Base-by-base conservation (phyloP, 2,888 invertebrate genomes). In the Gymnocheta viridis region DNA sequence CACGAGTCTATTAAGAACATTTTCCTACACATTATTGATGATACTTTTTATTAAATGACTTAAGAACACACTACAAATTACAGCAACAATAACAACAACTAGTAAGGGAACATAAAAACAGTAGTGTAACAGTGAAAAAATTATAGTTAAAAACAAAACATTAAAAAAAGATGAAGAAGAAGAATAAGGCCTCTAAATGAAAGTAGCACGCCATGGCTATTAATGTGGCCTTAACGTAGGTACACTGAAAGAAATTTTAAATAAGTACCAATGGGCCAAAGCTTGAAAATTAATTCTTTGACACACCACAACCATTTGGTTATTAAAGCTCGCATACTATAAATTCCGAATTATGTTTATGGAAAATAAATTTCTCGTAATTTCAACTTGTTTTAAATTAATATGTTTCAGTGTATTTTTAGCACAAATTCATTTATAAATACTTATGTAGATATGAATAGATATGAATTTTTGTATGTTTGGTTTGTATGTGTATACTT, bases 21-120 rank as follows among this genome's bases (percentile, higher is more conserved):
- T 56, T 73, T 78, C 79, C 24, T 32, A 62, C 58, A 82, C 66
- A 79, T 81, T 85, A 86, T 85, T 86, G 82, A 85, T 85, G 82
- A 82, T 85, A 77, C 85, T 82, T 82, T 82, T 69, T 72, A 64
- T 64, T 44, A 82, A 82, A 72, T 60, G 77, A 64, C 79, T 56
- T 41, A 17, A 77, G 41, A 73, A 62, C 78, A 79, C 41, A 79
- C 74, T 56, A 49, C 58, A 77, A 69, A 69, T 60, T 58, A 77
- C 49, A 77, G 27, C 10, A 73, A 70, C 14, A 56, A 64, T 22
- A 73, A 35, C 10, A 27, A 19, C 32, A 64, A 44, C 7, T 17
- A 49, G 3, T 38, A 66, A 41, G 77, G 9, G 27, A 69, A 60
- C 44, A 67, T 49, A 66, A 79, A n/a, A 79, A 79, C 72, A 69